Percentiles rank a stretch among this genome's conserved stretches.
phyloP scores from a whole-genome alignment of 2,113 vertebrate species.

The Prinia subflava region DNA sequence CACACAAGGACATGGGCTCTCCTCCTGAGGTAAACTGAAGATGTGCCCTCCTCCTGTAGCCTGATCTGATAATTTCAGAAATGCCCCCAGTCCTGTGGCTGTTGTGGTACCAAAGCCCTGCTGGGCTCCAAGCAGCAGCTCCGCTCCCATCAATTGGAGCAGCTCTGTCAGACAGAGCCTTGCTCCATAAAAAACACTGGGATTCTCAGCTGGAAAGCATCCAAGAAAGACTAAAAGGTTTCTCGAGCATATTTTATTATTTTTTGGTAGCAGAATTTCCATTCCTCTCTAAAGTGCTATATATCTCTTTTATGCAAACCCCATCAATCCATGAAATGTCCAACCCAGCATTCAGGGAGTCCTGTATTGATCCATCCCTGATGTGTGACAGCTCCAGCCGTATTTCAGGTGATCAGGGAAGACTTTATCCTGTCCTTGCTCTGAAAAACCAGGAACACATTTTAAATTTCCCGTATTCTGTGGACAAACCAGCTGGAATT shows the following conservation, averaged over 20 bases:
- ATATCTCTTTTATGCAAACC: slow-evolving; percentile 23
- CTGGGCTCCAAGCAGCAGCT: background rate
- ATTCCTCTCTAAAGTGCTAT: background rate
- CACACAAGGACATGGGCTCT: fast-evolving
- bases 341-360: background rate
- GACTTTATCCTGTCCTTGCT: slow-evolving; percentile 12
- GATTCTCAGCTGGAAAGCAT: slow-evolving; percentile 1
- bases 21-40: background rate
- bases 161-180: background rate
- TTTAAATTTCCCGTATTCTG: background rate
- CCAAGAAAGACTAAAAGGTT: slow-evolving; percentile 35
- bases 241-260: background rate
- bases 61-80: background rate
- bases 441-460: background rate
- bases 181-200: background rate
- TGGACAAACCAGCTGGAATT: background rate
- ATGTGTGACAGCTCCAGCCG: background rate
- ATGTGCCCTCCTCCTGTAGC: background rate
- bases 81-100: background rate
- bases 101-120: background rate
- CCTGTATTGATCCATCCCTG: background rate
- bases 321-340: background rate
- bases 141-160: background rate
- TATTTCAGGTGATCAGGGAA: background rate
- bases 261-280: slow-evolving; percentile 5